Evolutionary conservation across 2,888 invertebrate genomes (phyloP).

Genomic region (Sturmia bella): DNA sequence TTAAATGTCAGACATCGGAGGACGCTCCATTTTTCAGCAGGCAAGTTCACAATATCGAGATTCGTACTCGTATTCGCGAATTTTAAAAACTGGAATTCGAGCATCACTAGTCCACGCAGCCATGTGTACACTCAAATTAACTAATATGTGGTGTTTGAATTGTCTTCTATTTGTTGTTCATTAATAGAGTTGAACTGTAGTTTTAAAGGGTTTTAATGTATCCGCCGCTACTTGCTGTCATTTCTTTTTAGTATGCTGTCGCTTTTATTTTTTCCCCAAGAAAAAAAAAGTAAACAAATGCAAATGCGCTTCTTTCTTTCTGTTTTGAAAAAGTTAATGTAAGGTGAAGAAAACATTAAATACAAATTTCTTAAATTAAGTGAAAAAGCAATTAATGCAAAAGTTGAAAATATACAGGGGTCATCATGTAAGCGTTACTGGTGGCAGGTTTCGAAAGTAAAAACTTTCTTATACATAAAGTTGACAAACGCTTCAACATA

Average conservation of each 20-base stretch:
- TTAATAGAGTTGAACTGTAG: conserved; percentile 40
- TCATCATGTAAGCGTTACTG: too few species aligned
- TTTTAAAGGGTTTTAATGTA: conserved; percentile 38
- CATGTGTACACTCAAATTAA: background rate
- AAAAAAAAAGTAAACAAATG: background rate
- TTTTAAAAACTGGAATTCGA: too few species aligned
- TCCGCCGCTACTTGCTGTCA: conserved; percentile 48
- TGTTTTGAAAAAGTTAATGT: conserved; percentile 2
- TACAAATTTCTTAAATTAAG: conserved; percentile 8
- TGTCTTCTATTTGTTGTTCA: conserved; percentile 7
- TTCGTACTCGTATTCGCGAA: too few species aligned
- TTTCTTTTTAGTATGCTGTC: conserved; percentile 19
- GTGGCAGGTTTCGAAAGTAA: too few species aligned
- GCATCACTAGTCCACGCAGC: too few species aligned
- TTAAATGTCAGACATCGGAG: too few species aligned
- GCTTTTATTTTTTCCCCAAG: conserved; percentile 15
- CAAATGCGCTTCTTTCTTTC: background rate
- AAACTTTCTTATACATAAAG: too few species aligned
- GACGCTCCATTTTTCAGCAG: too few species aligned
- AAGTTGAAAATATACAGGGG: background rate
- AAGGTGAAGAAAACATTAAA: conserved; percentile 36
- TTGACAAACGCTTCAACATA: too few species aligned
- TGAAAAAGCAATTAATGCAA: background rate
- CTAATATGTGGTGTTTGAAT: background rate
- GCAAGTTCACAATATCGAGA: too few species aligned